Evolutionary conservation across 1,140 invertebrate genomes (phyloP).

Genomic region (Archivesica marissinica): DNA sequence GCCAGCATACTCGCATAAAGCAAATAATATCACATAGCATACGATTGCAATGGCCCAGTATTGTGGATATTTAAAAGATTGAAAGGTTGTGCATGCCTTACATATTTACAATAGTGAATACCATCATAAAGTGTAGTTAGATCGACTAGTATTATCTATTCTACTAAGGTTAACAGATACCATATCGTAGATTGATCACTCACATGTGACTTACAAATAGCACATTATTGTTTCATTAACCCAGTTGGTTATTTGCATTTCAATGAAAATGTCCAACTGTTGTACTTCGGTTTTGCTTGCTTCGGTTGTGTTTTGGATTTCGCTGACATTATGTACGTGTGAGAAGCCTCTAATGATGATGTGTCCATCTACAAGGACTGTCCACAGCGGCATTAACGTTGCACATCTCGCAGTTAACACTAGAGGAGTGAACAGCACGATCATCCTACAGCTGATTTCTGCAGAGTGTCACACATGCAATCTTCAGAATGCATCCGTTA

Average conservation of each 20-base stretch:
- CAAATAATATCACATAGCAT: no score
- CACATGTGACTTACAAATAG: not conserved
- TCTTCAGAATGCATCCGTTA: slow-evolving; percentile 47
- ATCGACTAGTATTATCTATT: no score
- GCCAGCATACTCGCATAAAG: no score
- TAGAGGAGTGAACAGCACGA: slow-evolving; percentile 26
- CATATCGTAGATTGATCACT: not conserved
- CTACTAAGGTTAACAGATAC: no score
- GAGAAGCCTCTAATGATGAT: not conserved
- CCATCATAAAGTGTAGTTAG: no score
- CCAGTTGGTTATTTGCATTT: not conserved
- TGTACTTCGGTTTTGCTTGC: not conserved
- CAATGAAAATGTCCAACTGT: not conserved
- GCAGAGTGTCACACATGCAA: slow-evolving; percentile 40
- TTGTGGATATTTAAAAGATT: no score
- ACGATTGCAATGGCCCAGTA: no score
- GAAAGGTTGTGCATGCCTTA: no score
- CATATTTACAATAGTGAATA: no score
- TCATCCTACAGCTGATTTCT: slow-evolving; percentile 44
- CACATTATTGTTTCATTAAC: not conserved
- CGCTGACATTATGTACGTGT: not conserved
- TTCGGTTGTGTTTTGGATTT: not conserved
- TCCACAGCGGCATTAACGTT: slow-evolving; percentile 24
- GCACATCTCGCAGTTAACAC: slow-evolving; percentile 39
- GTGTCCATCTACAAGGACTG: slow-evolving; percentile 41